phyloP scores from a whole-genome alignment of 2,113 vertebrate genomes.

The Aptenodytes forsteri region DNA sequence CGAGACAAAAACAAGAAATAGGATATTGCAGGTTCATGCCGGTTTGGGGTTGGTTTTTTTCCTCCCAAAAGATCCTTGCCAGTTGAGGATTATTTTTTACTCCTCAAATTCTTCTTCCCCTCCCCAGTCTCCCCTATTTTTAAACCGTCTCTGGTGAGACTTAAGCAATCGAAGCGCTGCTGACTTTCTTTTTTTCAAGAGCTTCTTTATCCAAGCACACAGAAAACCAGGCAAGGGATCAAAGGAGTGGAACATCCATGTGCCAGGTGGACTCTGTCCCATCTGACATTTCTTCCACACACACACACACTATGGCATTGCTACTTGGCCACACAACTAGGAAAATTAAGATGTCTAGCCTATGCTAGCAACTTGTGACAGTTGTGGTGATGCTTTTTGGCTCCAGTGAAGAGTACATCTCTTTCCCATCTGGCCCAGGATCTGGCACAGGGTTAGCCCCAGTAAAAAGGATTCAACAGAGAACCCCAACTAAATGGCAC shows the following conservation, averaged over 20 bases:
- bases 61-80: background rate
- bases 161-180: background rate
- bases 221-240: slow-evolving; percentile 51
- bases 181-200: background rate
- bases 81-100: background rate
- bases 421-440: slow-evolving; percentile 54
- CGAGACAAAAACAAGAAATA: background rate
- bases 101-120: background rate
- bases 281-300: slow-evolving; percentile 68
- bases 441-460: slow-evolving; percentile 14
- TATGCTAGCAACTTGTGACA: background rate
- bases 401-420: slow-evolving; percentile 32
- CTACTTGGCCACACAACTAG: slow-evolving; percentile 55
- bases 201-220: slow-evolving; percentile 46
- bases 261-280: slow-evolving; percentile 62
- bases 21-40: background rate
- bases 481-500: background rate
- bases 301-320: slow-evolving; percentile 21
- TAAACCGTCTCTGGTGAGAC: background rate
- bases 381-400: slow-evolving; percentile 39
- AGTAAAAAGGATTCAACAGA: slow-evolving; percentile 31
- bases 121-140: background rate
- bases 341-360: slow-evolving; percentile 67
- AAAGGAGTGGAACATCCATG: slow-evolving; percentile 28
- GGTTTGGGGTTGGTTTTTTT: background rate